Percentiles rank a stretch among this genome's conserved stretches.
Evolutionary conservation across 2,888 invertebrate genomes (phyloP).

Genomic region (Nematopogon swammerdamellus): DNA sequence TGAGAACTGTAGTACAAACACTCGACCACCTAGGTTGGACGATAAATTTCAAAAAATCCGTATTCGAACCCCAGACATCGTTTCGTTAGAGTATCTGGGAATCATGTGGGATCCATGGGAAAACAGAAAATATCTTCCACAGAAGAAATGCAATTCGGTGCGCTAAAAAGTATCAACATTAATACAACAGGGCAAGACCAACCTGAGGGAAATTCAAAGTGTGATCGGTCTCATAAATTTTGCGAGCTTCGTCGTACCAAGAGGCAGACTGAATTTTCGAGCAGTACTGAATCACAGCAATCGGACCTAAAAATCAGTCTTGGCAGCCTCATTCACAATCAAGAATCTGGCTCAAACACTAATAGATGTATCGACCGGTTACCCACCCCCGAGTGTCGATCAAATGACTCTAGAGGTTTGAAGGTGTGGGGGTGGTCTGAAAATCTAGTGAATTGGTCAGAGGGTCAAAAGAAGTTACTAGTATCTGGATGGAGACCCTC

Average conservation of each 20-base stretch:
- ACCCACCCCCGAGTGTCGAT: not conserved
- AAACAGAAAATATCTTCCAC: not conserved
- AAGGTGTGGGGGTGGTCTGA: not conserved
- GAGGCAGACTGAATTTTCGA: too few relatives aligned
- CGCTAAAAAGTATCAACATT: too few relatives aligned
- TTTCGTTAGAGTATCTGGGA: not conserved
- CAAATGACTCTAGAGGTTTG: not conserved
- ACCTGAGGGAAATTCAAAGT: too few relatives aligned
- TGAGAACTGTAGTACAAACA: not conserved
- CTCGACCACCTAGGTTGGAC: not conserved
- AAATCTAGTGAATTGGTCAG: too few relatives aligned
- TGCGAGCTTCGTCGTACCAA: too few relatives aligned
- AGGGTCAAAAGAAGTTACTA: too few relatives aligned
- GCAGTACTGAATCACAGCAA: too few relatives aligned
- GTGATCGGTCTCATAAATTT: too few relatives aligned
- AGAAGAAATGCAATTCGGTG: too few relatives aligned
- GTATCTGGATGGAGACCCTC: too few relatives aligned
- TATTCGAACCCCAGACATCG: not conserved
- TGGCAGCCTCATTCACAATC: slow-evolving; percentile 6
- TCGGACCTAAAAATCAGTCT: slow-evolving; percentile 10
- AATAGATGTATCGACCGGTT: slow-evolving; percentile 6
- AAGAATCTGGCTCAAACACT: slow-evolving; percentile 6
- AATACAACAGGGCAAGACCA: too few relatives aligned
- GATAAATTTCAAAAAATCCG: not conserved
- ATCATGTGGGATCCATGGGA: not conserved